phyloP scores from a whole-genome alignment of 2,888 invertebrate genomes.

The Coenonympha glycerion region DNA sequence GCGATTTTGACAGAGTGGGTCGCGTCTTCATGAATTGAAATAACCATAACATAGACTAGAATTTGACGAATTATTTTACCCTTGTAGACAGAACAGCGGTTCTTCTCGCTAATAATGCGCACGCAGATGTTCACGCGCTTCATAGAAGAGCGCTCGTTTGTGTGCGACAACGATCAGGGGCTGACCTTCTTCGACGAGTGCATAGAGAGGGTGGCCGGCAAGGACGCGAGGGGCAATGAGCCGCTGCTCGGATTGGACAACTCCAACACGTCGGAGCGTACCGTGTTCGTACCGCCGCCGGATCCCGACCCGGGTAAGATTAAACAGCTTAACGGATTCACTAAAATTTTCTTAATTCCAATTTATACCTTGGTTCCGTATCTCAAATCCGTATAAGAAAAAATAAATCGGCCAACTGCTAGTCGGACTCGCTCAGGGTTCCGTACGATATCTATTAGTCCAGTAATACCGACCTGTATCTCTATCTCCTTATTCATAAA shows the following conservation, averaged over 20 bases:
- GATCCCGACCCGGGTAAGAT: constrained; percentile 77
- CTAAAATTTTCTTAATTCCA: too few species aligned
- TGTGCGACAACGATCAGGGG: constrained; percentile 97
- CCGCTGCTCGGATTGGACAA: constrained; percentile 88
- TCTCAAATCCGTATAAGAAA: too few species aligned
- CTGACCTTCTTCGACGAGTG: constrained; percentile 96
- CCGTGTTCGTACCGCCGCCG: constrained; percentile 96
- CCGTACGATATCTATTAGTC: too few species aligned
- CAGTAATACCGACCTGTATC: too few species aligned
- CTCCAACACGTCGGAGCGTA: constrained; percentile 88
- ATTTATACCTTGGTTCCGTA: too few species aligned
- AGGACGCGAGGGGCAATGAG: constrained; percentile 50
- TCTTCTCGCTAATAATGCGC: constrained; percentile 90
- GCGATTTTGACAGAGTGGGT: too few species aligned
- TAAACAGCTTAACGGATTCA: background rate
- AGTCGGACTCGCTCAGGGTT: too few species aligned
- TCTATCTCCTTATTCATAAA: too few species aligned
- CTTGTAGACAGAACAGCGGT: constrained; percentile 84
- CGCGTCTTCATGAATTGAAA: too few species aligned
- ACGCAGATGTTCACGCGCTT: constrained; percentile 99
- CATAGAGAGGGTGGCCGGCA: constrained; percentile 80
- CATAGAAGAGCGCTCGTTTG: constrained; percentile 98
- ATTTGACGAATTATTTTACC: too few species aligned
- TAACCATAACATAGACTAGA: too few species aligned
- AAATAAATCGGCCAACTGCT: too few species aligned